phyloP scores from a whole-genome alignment of 1,140 invertebrate genomes.

The Maconellicoccus hirsutus region DNA sequence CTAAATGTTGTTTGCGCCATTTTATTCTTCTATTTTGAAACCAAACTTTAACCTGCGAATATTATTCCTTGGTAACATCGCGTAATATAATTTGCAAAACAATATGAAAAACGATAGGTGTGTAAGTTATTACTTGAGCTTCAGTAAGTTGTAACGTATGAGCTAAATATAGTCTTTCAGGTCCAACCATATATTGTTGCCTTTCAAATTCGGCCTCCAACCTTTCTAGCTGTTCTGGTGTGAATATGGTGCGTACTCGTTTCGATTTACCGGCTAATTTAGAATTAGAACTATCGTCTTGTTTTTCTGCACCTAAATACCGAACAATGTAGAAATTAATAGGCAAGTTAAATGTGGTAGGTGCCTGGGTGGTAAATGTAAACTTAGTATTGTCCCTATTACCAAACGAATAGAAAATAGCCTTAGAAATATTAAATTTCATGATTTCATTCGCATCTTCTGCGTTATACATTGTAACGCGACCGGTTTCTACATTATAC shows the following conservation, averaged over 20 bases:
- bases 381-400: slow-evolving; percentile 2
- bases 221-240: slow-evolving; percentile 79
- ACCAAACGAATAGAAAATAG: slow-evolving; percentile 16
- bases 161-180: slow-evolving; percentile 78
- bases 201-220: slow-evolving; percentile 83
- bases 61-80: not conserved
- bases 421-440: slow-evolving; percentile 14
- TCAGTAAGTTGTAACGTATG: slow-evolving; percentile 78
- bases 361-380: slow-evolving; percentile 2
- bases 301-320: slow-evolving; percentile 14
- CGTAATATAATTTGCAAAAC: not conserved
- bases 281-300: not conserved
- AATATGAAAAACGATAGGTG: not conserved
- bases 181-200: slow-evolving; percentile 93
- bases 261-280: slow-evolving; percentile 43
- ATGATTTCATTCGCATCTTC: not conserved
- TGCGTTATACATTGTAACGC: not conserved
- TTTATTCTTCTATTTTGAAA: slow-evolving; percentile 94
- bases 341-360: not conserved
- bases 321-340: not conserved
- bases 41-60: slow-evolving; percentile 76
- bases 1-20: slow-evolving; percentile 87
- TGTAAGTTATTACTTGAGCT: slow-evolving; percentile 52
- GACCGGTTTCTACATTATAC: slow-evolving; percentile 8
- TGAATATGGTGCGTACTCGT: slow-evolving; percentile 86